Percentiles rank a stretch among this genome's conserved stretches.
phyloP scores from a whole-genome alignment of 2,113 vertebrate species.

The Lophotis ruficrista region DNA sequence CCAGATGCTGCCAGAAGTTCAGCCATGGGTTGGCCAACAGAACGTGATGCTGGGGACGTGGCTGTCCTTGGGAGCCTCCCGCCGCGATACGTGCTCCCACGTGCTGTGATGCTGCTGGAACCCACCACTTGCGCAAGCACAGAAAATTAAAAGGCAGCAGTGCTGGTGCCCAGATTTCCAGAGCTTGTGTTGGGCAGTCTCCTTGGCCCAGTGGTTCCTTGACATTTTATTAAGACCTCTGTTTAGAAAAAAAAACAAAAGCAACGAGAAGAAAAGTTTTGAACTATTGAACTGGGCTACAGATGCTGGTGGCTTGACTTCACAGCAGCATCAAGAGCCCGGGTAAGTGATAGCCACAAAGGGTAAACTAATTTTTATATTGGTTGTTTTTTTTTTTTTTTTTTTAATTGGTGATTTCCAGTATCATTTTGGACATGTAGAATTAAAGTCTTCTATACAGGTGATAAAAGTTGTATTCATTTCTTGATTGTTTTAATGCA shows the following conservation, averaged over 20 bases:
- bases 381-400: neutral
- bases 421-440: constrained; percentile 66
- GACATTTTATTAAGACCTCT: constrained; percentile 32
- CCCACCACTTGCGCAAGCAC: neutral
- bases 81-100: fast-evolving
- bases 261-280: neutral
- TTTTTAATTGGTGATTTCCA: constrained; percentile 15
- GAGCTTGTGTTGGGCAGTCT: neutral
- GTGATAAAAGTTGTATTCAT: constrained; percentile 16
- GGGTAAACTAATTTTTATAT: neutral
- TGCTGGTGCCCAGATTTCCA: neutral
- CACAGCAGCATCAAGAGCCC: neutral
- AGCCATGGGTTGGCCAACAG: neutral
- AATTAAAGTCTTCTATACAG: constrained; percentile 46
- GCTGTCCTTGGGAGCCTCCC: fast-evolving
- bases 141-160: neutral
- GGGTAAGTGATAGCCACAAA: neutral
- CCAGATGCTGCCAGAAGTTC: neutral
- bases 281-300: neutral
- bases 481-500: neutral
- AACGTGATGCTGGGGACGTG: fast-evolving
- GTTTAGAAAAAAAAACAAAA: neutral
- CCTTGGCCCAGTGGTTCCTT: neutral
- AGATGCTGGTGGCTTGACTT: neutral
- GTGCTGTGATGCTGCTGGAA: fast-evolving